phyloP scores from a whole-genome alignment of 2,113 vertebrate species.

The Lanius ludovicianus region DNA sequence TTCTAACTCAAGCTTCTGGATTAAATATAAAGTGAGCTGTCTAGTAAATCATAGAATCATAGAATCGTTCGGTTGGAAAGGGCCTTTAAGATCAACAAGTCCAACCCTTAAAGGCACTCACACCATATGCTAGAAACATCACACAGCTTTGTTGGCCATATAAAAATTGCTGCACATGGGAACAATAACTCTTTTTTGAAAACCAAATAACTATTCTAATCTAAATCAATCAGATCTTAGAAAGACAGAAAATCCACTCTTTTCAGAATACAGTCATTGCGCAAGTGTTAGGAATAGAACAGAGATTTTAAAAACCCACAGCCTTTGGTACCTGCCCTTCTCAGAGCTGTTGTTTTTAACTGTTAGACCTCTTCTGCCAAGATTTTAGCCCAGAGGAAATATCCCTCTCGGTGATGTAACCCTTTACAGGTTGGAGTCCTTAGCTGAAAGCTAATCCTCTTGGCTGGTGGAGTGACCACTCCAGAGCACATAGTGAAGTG shows the following conservation, averaged over 20 bases:
- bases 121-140: constrained; percentile 61
- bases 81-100: not conserved
- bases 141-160: constrained; percentile 55
- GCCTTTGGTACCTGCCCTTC: not conserved
- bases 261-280: not conserved
- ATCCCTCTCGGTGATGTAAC: not conserved
- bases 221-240: constrained; percentile 44
- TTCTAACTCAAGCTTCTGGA: constrained; percentile 41
- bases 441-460: not conserved
- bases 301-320: not conserved
- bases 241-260: constrained; percentile 19
- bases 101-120: not conserved
- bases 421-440: not conserved
- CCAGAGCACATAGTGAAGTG: not conserved
- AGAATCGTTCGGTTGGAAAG: not conserved
- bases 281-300: not conserved
- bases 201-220: constrained; percentile 57
- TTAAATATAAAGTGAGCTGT: constrained; percentile 60
- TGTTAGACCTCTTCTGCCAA: not conserved
- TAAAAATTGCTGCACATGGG: constrained; percentile 57
- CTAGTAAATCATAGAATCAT: constrained; percentile 34
- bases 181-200: constrained; percentile 62
- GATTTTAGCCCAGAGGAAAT: constrained; percentile 20
- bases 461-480: not conserved
- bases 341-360: not conserved